Evolutionary conservation across 37 sponge, comb jelly and placozoan species (phyloP).

Genomic region (Theonella swinhoei): DNA sequence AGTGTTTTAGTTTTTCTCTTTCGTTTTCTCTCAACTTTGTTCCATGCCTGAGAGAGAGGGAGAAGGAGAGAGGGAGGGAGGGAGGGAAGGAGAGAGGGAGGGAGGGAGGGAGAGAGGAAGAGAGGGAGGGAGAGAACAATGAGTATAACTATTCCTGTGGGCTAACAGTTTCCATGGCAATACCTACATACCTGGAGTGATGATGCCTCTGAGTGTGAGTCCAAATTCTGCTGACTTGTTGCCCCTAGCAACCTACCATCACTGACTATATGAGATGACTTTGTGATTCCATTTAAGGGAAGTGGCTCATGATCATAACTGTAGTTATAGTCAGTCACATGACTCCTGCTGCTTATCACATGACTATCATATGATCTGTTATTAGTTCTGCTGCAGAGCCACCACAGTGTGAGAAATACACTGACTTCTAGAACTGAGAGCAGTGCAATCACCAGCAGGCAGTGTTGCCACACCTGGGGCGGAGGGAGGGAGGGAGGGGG

Average conservation of each 20-base stretch:
- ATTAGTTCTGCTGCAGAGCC: not conserved
- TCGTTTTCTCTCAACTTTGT: not conserved
- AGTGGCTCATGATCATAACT: too few relatives aligned
- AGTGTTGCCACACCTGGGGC: too few relatives aligned
- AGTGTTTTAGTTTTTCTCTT: not conserved
- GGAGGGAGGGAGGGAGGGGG: conserved; percentile 13
- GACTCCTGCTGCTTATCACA: not conserved
- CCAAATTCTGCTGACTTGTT: not conserved
- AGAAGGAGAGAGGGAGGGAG: too few relatives aligned
- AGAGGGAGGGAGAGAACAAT: too few relatives aligned
- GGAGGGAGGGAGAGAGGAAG: too few relatives aligned
- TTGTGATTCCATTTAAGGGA: too few relatives aligned
- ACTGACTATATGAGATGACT: not conserved
- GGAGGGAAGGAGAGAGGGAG: too few relatives aligned
- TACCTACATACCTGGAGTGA: not conserved
- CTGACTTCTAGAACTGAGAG: not conserved
- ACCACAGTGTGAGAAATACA: too few relatives aligned
- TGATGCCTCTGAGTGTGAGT: not conserved
- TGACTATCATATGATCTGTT: not conserved
- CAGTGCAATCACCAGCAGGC: not conserved
- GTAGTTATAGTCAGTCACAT: too few relatives aligned
- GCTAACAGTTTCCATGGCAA: not conserved
- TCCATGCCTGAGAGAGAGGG: not conserved
- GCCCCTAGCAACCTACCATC: not conserved
- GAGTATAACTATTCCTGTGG: too few relatives aligned